These are phyloP conservation scores for Calyptommatus sinebrachiatus DNA, from an alignment of 2,113 vertebrate species.

Conservation along the genomic window DNA sequence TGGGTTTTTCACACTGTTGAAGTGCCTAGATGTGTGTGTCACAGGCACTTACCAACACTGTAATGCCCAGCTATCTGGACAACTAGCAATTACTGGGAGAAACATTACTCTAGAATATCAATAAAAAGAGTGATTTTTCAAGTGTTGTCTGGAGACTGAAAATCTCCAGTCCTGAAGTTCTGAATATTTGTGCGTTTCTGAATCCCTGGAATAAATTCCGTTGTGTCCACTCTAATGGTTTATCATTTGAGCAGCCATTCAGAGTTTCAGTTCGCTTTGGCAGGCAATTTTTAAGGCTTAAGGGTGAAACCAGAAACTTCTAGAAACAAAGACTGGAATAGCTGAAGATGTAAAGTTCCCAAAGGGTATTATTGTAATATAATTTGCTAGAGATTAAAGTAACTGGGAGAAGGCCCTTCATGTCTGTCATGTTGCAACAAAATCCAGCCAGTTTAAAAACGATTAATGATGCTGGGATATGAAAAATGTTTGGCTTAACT, in stretches of 20 bases:
- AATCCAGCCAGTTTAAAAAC: slow-evolving; percentile 43
- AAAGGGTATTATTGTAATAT: slow-evolving; percentile 34
- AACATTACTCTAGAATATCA: no score
- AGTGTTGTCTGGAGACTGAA: not conserved
- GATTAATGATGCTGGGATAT: slow-evolving; percentile 50
- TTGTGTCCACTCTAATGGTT: not conserved
- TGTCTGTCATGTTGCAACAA: slow-evolving; percentile 41
- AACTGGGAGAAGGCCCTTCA: slow-evolving; percentile 41
- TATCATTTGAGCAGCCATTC: slow-evolving; percentile 38
- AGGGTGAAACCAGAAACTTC: slow-evolving; percentile 31
- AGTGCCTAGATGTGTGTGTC: no score
- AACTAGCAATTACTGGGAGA: no score
- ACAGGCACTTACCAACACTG: no score
- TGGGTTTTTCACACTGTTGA: no score
- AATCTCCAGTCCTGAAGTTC: not conserved
- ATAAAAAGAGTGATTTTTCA: no score
- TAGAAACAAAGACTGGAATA: slow-evolving; percentile 45
- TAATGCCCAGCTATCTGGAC: no score
- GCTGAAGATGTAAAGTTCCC: slow-evolving; percentile 44
- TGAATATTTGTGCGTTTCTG: not conserved
- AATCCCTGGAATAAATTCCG: not conserved
- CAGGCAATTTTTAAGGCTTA: slow-evolving; percentile 40
- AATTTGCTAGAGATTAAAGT: slow-evolving; percentile 53
- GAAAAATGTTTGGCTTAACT: slow-evolving; percentile 53
- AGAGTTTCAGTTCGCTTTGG: slow-evolving; percentile 14